Evolutionary conservation across 2,113 vertebrate species (phyloP), one percentile per base, ranked within the genome.

Genomic region (Glareola pratincola): DNA sequence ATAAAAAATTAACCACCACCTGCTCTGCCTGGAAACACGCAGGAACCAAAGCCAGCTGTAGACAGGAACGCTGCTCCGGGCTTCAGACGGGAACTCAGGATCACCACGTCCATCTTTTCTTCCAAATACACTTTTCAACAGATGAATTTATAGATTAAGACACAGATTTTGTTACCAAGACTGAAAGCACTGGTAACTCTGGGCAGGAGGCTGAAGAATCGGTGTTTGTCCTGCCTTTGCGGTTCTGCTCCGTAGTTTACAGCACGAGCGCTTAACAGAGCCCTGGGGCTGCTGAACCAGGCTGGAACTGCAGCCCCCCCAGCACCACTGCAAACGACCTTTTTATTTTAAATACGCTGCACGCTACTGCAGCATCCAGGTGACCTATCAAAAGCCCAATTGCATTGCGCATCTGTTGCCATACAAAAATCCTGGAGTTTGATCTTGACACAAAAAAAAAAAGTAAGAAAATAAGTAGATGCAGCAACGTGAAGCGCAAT

Each of bases 161-260:
- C 23, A 2, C 6, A 32, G 53, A 24, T 82, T 78, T 54, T 88
- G 6, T 9, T 56, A 36, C 23, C 36, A 19, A 50, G 48, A n/a
- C 37, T 48, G 19, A 45, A 80, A 81, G 63, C n/a, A n/a, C 13
- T 1, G 1, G 37, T 26, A 32, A 29, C 27, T 63, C 5, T 18
- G 85, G 36, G 43, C 22, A 90, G 76, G 30, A 74, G 20, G 6
- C 57, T 37, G 47, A 90, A 67, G 78, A 41, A 41, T 2, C 9
- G 7, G 26, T 6, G 17, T 17, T 30, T 36, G 34, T 19, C 21
- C 63, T 62, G n/a, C 41, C 45, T 41, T 24, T 24, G 34, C 5
- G 26, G 34, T 24, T 69, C 11, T 27, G 24, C 37, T 20, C 1
- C 5, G n/a, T 5, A 7, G 9, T 4, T 14, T 7, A 67, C 0